phyloP scores from a whole-genome alignment of 2,113 vertebrate species.

The Xyliphius kryptos region DNA sequence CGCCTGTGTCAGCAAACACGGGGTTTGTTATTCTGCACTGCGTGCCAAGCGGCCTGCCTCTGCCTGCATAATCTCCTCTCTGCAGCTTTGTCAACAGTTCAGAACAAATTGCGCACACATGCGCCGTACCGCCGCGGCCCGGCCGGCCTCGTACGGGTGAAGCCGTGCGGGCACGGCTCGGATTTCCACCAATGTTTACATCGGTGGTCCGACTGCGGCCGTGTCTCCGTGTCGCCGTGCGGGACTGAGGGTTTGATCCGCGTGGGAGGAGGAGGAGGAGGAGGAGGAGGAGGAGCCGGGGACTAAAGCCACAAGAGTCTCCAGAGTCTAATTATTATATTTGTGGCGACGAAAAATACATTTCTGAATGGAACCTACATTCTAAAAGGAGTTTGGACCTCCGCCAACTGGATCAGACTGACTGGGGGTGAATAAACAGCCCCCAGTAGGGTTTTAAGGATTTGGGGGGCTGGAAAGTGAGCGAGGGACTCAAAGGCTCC shows the following conservation, averaged over 20 bases:
- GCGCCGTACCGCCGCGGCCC: conserved; percentile 10
- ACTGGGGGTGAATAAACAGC: conserved; percentile 1
- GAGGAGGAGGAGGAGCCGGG: too few relatives aligned
- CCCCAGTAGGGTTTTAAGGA: neutral
- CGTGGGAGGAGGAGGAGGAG: too few relatives aligned
- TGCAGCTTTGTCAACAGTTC: conserved; percentile 44
- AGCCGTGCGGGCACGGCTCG: conserved; percentile 17
- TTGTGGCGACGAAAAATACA: too few relatives aligned
- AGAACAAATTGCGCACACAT: conserved; percentile 45
- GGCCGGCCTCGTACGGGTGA: neutral
- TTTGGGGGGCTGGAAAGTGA: too few relatives aligned
- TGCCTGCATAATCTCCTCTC: conserved; percentile 49
- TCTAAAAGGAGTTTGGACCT: too few relatives aligned
- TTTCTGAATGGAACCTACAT: too few relatives aligned
- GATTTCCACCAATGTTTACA: conserved; percentile 1
- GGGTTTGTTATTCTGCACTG: conserved; percentile 40
- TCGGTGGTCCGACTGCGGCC: neutral
- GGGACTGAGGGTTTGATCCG: too few relatives aligned
- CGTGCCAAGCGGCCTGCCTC: conserved; percentile 49
- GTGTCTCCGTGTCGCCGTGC: neutral
- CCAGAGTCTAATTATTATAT: too few relatives aligned
- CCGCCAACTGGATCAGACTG: conserved; percentile 23
- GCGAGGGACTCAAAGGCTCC: too few relatives aligned
- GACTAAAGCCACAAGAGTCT: too few relatives aligned
- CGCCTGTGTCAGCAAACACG: conserved; percentile 47